Evolutionary conservation across 2,888 invertebrate genomes (phyloP).

Genomic region (Sminthurides aquaticus): DNA sequence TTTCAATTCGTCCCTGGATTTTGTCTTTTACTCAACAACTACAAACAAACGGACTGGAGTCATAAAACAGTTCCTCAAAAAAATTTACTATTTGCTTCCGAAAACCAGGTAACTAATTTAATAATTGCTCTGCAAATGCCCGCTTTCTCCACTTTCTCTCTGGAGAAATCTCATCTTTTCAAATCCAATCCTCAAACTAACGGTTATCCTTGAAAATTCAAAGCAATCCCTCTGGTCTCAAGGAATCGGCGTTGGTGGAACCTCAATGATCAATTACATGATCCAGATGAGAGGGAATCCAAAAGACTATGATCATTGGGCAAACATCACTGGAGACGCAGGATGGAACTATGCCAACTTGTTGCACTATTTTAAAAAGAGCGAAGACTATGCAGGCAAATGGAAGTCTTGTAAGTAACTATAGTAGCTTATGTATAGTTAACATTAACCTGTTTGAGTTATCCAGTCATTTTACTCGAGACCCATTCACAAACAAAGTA

Average conservation of each 20-base stretch:
- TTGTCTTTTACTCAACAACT: conserved; percentile 54
- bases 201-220: too few relatives aligned
- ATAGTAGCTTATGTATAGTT: not conserved
- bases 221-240: conserved; percentile 23
- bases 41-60: conserved; percentile 63
- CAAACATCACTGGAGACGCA: conserved; percentile 21
- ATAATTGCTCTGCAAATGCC: too few relatives aligned
- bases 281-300: conserved; percentile 16
- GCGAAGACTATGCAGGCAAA: conserved; percentile 24
- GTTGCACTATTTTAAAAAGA: conserved; percentile 23
- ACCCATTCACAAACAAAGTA: too few relatives aligned
- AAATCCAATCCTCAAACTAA: too few relatives aligned
- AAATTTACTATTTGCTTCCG: conserved; percentile 56
- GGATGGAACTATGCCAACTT: conserved; percentile 24
- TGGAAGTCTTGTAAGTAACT: conserved; percentile 18
- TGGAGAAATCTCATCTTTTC: not conserved
- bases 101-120: conserved; percentile 49
- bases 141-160: too few relatives aligned
- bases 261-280: conserved; percentile 9
- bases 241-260: conserved; percentile 19
- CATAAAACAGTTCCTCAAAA: conserved; percentile 60
- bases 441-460: not conserved
- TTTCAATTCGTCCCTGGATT: conserved; percentile 23
- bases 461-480: not conserved
- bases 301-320: conserved; percentile 27